phyloP scores from a whole-genome alignment of 2,113 vertebrate genomes.

The Strix uralensis region DNA sequence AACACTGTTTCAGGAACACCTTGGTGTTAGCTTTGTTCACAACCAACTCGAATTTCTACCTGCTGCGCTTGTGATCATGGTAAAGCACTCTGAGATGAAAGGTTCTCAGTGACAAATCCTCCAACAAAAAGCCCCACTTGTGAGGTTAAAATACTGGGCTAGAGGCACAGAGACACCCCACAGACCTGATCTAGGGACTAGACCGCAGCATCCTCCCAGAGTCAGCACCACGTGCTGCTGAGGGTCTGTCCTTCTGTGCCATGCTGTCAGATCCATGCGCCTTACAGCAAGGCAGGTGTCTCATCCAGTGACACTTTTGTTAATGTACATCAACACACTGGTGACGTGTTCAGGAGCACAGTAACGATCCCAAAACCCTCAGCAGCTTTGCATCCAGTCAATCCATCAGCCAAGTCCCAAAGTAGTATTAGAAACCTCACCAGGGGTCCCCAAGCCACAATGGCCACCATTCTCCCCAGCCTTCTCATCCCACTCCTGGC shows the following conservation, averaged over 20 bases:
- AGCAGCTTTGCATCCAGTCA: background rate
- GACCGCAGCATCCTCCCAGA: background rate
- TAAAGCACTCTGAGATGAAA: background rate
- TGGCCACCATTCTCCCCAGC: background rate
- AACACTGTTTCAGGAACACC: fast-evolving
- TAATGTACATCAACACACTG: fast-evolving
- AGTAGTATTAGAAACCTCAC: background rate
- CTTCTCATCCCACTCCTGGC: background rate
- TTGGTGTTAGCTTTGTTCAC: background rate
- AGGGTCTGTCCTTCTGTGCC: background rate
- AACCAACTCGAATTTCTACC: background rate
- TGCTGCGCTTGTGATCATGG: fast-evolving
- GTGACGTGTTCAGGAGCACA: background rate
- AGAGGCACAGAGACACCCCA: background rate
- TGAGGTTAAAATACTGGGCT: background rate
- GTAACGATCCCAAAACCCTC: background rate
- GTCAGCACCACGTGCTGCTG: background rate
- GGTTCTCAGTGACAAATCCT: background rate
- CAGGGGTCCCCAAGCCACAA: background rate
- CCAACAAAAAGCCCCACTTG: fast-evolving
- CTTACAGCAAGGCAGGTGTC: background rate
- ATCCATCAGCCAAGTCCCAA: background rate
- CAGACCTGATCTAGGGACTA: background rate
- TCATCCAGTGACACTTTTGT: background rate
- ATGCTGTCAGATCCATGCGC: fast-evolving